Evolutionary conservation across 2,113 vertebrate species (phyloP), one percentile per base, ranked within the genome.

Genomic region (Syngnathus floridae): DNA sequence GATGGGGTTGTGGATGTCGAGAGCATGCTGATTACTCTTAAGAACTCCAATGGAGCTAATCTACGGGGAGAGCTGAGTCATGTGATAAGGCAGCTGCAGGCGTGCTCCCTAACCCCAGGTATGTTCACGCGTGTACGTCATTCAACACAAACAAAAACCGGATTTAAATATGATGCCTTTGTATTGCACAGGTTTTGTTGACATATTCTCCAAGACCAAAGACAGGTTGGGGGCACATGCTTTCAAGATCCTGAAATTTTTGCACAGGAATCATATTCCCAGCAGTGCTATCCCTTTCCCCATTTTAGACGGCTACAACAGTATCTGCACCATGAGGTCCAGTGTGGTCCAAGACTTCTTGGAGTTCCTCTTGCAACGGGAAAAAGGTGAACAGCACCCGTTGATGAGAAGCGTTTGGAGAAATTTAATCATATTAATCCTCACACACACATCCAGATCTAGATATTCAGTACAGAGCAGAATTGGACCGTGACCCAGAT

Each of bases 41-140:
- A 94, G 91, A 96, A 90, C 84, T 96, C 93, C 67, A 94, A 94
- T 54, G 97, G 96, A 58, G 95, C 95, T 70, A 97, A 94, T 86
- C 92, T 99, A 43, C 94, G 95, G 63, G 95, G 96, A 66, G 97
- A 98, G 74, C 91, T 98, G 70, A 97, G 94, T 85, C 94, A 96
- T 61, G 92, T 96, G 58, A 98, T 98, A 82, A 89, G 94, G 82
- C 96, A 99, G 36, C 90, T 99, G 13, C 97, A 99, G 65, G 94
- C 94, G 2, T 99, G 97, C 81, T 95, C 95, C 1, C 92, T 98
- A 4, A 95, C 96, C 62, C 97, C 96, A 93, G 96, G 97, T 98
- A 90, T 65, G 26, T n/a, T 31, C 17, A 60, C 71, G 70, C 74
- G 60, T 58, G 75, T 64, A 70, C 13, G 17, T 26, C 13, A 8